phyloP scores from a whole-genome alignment of 2,888 invertebrate species.

The Cosmia trapezina region DNA sequence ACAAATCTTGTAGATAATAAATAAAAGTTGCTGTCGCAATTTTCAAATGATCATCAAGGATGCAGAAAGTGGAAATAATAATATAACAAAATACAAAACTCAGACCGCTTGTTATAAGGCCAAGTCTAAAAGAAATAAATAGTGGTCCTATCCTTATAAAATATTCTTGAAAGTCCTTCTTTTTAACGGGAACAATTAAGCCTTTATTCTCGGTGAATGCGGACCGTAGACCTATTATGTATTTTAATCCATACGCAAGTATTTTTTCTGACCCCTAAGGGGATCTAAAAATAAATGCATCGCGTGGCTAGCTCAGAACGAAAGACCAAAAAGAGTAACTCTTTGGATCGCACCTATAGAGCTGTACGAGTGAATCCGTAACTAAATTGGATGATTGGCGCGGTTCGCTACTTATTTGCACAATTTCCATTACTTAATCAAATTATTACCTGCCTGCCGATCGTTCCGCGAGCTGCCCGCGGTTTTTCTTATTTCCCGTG shows the following conservation, averaged over 20 bases:
- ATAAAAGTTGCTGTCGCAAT: constrained; percentile 36
- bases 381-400: constrained; percentile 53
- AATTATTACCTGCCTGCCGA: constrained; percentile 64
- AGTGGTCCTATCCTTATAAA: constrained; percentile 38
- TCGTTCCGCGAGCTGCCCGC: constrained; percentile 60
- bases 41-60: constrained; percentile 18
- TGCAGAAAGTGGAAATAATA: constrained; percentile 10
- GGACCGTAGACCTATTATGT: constrained; percentile 49
- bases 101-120: not conserved
- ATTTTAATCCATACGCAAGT: constrained; percentile 55
- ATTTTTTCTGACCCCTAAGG: constrained; percentile 54
- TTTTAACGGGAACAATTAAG: constrained; percentile 53
- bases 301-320: constrained; percentile 53
- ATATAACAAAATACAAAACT: constrained; percentile 10
- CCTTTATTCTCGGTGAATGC: constrained; percentile 55
- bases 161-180: constrained; percentile 46
- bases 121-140: constrained; percentile 36
- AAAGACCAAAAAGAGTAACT: constrained; percentile 47
- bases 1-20: constrained; percentile 5
- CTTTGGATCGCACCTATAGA: constrained; percentile 46
- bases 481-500: constrained; percentile 67
- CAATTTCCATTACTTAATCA: constrained; percentile 66
- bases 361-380: constrained; percentile 48
- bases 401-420: constrained; percentile 60
- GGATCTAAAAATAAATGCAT: constrained; percentile 60